Base-by-base conservation (phyloP, 1,140 invertebrate genomes). In the Drosophila malerkotliana region DNA sequence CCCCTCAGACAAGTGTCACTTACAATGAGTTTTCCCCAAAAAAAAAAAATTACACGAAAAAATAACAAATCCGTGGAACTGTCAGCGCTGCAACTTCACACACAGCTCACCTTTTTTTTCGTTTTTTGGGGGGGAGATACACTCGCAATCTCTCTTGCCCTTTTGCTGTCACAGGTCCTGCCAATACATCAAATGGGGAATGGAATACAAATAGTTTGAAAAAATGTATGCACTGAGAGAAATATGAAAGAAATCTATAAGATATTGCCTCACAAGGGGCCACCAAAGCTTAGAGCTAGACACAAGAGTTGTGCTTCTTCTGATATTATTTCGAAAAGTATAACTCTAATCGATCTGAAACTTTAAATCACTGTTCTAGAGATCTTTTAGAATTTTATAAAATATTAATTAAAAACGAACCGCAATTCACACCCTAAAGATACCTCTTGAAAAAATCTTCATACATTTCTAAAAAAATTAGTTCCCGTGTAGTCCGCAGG, bases 121-220 rank as follows among this genome's bases (percentile, higher is more conserved):
- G 44, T 45, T 18, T 48, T 26, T 30, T 28, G 18, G 9, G 18
- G 12, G 12, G 12, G 10, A 37, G 3, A 4, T 47, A 28, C 57
- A 73, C 71, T 74, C 15, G 47, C 71, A 64, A 64, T 47, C 64
- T 28, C 39, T n/a, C 18, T 30, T 66, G 52, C 49, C 41, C 55
- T 45, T 32, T 47, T 47, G 10, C 47, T 61, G 37, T 56, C 53
- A 59, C 34, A 55, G 63, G 56, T 79, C 51, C 77, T 87, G 74
- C 84, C 82, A 87, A 85, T 85, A 78, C 78, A 82, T 87, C 82
- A 87, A 80, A 77, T 15, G n/a, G 28, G 15, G 51, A 12, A 52
- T 12, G 18, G 34, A 2, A 15, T 41, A 10, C 18, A 24, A 49
- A 41, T 12, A 9, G 18, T 28, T 51, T 15, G 51, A 67, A 44